Evolutionary conservation across 2,113 vertebrate genomes (phyloP), one percentile per base, ranked within the genome.

Genomic region (Mungos mungo): DNA sequence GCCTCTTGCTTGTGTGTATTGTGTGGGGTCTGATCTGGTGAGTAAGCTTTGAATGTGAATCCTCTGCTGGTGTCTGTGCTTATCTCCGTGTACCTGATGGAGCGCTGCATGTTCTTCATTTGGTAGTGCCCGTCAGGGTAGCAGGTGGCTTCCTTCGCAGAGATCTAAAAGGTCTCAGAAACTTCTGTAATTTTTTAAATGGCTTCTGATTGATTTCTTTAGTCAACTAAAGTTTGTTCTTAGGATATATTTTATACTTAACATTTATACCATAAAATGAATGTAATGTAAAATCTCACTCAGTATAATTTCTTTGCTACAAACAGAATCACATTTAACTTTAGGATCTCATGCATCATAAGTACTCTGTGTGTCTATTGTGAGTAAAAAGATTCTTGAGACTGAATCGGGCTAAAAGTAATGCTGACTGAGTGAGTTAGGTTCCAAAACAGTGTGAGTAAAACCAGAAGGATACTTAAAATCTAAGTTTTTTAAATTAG

Each of bases 251-350:
- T 90, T 89, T 93, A 54, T 84, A 52, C 7, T 29, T 88, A 35
- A 16, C 86, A 47, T 45, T 82, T 66, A 92, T 66, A 74, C 68
- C 25, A 54, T 88, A 82, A 88, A 88, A 83, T 83, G 57, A 76
- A 83, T 41, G 41, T 41, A 41, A 41, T 47, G n/a, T 65, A 72
- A 87, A 87, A 65, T 41, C 31, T 85, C 19, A 52, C 57, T 84
- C 29, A 76, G 15, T 80, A 31, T 84, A 90, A 96, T 79, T 93
- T 89, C 14, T 79, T 68, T 65, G 60, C 19, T 79, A 21, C 38
- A 93, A 50, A 96, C 21, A 90, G n/a, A 89, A 66, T 92, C 77
- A 84, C 29, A 47, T 87, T 69, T 79, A 57, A 60, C 63, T 52
- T 41, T 63, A 72, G 80, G n/a, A 92, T 54, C 29, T 95, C 89